phyloP scores from a whole-genome alignment of 2,888 invertebrate species.

The Stenurella melanura region DNA sequence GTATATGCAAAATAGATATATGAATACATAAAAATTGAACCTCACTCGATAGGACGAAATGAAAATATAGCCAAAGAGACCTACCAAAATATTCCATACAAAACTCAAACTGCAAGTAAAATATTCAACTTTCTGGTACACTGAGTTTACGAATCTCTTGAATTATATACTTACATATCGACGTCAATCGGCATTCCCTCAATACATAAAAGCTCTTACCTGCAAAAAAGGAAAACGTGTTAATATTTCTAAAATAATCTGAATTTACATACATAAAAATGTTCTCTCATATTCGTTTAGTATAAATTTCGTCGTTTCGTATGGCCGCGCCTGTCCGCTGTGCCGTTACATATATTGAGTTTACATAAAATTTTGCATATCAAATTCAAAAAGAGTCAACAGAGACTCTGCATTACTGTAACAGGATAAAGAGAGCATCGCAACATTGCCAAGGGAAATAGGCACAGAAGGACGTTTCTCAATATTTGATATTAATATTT shows the following conservation, averaged over 20 bases:
- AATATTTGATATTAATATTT: constrained; percentile 32
- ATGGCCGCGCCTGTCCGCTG: not conserved
- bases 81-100: too few species aligned
- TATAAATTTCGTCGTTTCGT: constrained; percentile 3
- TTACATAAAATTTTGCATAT: constrained; percentile 44
- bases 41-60: too few species aligned
- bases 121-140: too few species aligned
- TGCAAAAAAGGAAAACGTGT: constrained; percentile 27
- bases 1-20: too few species aligned
- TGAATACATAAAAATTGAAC: too few species aligned
- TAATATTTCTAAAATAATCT: constrained; percentile 18
- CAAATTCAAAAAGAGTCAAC: constrained; percentile 38
- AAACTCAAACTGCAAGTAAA: too few species aligned
- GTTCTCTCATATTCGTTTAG: constrained; percentile 11
- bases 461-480: constrained; percentile 14
- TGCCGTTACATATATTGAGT: constrained; percentile 32
- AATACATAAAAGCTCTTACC: constrained; percentile 9
- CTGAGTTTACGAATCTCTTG: not conserved
- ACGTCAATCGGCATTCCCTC: not conserved
- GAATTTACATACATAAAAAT: constrained; percentile 27
- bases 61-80: too few species aligned
- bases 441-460: constrained; percentile 37
- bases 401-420: constrained; percentile 36
- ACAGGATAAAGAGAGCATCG: constrained; percentile 36
- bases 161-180: constrained; percentile 8